A percentile compares a stretch with the other conserved stretches of the same genome.
phyloP scores from a whole-genome alignment of 35 echinoderm and acorn worm species.

The Ophioderma brevispina region DNA sequence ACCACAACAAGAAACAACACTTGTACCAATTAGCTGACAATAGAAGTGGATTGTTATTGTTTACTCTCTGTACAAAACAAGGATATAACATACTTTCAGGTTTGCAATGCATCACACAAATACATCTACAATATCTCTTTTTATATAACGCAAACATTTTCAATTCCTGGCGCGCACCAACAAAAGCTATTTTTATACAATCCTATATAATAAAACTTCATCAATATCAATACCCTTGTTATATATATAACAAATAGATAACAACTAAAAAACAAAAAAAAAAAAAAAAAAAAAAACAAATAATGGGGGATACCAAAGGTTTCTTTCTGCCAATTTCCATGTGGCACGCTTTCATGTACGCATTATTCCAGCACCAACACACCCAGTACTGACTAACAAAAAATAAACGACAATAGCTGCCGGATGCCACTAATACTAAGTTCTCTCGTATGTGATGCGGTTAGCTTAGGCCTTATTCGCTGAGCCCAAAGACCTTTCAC shows the following conservation, averaged over 20 bases:
- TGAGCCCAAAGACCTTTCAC: too few relatives aligned
- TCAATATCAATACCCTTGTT: neutral
- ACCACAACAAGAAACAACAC: neutral
- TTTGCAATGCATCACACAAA: neutral
- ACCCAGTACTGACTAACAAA: neutral
- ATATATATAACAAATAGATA: too few relatives aligned
- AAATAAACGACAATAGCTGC: too few relatives aligned
- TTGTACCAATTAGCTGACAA: neutral
- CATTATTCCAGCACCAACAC: neutral
- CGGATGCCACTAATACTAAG: too few relatives aligned
- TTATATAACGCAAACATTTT: neutral
- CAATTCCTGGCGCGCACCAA: neutral
- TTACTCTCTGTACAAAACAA: neutral
- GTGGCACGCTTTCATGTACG: neutral
- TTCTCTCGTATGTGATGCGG: too few relatives aligned
- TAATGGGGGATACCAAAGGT: neutral
- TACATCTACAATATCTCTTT: neutral
- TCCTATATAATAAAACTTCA: neutral
- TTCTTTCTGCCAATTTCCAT: neutral
- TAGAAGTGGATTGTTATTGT: neutral
- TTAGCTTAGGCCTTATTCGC: too few relatives aligned
- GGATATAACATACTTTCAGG: neutral
- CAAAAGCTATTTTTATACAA: neutral
- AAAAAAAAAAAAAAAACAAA: too few relatives aligned
- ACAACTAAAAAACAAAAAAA: too few relatives aligned